Conservation (phyloP, 2,113 vertebrate species). For the Crotalus horridus region DNA sequence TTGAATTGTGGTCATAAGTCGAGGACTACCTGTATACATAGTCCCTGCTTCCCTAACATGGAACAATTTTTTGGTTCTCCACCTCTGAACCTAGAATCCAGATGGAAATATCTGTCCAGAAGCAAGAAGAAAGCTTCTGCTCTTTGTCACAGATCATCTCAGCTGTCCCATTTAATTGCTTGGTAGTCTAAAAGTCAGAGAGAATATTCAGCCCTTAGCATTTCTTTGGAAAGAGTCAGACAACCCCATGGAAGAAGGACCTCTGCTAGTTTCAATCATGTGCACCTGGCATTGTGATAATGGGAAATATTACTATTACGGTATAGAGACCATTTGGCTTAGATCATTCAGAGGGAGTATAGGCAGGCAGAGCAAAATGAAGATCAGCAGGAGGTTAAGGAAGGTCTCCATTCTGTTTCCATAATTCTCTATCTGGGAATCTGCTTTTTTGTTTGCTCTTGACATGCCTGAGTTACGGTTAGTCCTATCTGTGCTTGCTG, state of each 20-base stretch:
- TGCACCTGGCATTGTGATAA: accelerated
- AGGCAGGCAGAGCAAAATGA: accelerated
- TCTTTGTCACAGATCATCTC: neutral
- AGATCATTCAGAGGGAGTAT: accelerated
- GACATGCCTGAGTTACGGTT: too few species aligned
- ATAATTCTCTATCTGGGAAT: accelerated
- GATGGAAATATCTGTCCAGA: neutral
- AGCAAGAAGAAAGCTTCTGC: neutral
- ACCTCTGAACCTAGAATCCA: neutral
- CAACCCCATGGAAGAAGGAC: neutral
- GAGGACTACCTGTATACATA: too few species aligned
- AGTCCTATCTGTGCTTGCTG: too few species aligned
- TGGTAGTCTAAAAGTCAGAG: neutral
- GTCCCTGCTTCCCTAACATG: too few species aligned
- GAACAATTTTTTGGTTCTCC: too few species aligned
- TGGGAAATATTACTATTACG: neutral
- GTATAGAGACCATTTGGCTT: neutral
- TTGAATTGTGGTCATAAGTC: too few species aligned
- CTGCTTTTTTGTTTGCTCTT: neutral
- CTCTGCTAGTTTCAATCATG: neutral
- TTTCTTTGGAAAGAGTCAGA: neutral
- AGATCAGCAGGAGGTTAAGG: accelerated
- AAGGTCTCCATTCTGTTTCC: neutral
- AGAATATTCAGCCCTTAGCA: accelerated
- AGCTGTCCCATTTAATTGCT: neutral